Evolutionary conservation across 2,797 vertebrate genomes (phyloP), one percentile per base, ranked within the genome.

Genomic region (Trachurus trachurus): DNA sequence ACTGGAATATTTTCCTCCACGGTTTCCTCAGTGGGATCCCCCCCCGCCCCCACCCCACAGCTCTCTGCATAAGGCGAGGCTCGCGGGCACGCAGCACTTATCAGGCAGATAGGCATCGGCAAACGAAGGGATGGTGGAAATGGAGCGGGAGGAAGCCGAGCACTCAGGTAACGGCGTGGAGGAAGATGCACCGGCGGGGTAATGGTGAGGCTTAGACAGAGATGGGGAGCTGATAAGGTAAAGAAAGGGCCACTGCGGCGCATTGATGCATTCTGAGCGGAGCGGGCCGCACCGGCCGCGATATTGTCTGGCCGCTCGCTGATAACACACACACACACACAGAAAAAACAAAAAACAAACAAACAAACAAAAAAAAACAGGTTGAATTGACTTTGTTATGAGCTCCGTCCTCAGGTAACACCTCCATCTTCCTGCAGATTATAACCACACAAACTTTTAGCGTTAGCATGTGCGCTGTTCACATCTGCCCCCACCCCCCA

Each of bases 21-120:
- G 29, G 19, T 81, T 79, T 78, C 85, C 80, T 80, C 56, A 6
- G 66, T 2, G 40, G 82, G 81, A 42, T 11, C 80, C 8, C 78
- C 73, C 64, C 57, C 71, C 17, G 57, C 19, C 26, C 26, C 26
- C 26, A 1, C 26, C 26, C 26, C 26, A 26, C 26, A 8, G 53
- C 60, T 37, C 60, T 77, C 78, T 68, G 65, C 71, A 71, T 47
- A 47, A 75, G 61, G 72, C 73, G 47, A 68, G 59, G 66, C 74
- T 76, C 49, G 60, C 73, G 22, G 62, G 59, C 78, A 74, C 50
- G 17, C 57, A 31, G 59, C 76, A 74, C 81, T 91, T 91, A 90
- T 92, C 83, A 74, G 79, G 19, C 65, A 89, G 87, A 92, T 92
- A 90, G 66, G 84, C 83, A 89, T 90, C 82, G 42, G 77, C 80